Conservation (phyloP, 2,888 invertebrate genomes). For the Hypomecis punctinalis region DNA sequence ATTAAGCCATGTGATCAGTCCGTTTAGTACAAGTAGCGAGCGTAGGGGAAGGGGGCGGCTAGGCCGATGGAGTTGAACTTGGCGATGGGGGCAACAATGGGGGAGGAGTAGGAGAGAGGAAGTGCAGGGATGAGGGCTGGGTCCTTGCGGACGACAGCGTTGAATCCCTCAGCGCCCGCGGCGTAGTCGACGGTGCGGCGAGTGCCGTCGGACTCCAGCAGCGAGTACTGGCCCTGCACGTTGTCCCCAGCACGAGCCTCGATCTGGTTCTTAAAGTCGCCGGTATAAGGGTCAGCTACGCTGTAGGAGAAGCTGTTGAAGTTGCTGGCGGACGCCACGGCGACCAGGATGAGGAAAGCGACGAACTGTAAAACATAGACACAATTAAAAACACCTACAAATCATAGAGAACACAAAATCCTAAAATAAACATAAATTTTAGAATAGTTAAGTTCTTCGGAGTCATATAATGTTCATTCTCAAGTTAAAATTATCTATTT, state of each 20-base stretch:
- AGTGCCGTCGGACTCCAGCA: conserved; percentile 82
- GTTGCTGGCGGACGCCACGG: conserved; percentile 56
- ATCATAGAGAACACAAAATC: too few relatives aligned
- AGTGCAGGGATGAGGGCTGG: conserved; percentile 64
- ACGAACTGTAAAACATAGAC: conserved; percentile 60
- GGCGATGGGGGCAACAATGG: conserved; percentile 41
- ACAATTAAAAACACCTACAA: neutral
- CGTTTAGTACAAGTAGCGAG: conserved; percentile 52
- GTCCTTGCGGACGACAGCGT: conserved; percentile 83
- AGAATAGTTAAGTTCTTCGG: too few relatives aligned
- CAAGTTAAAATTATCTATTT: too few relatives aligned
- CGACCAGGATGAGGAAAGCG: conserved; percentile 62
- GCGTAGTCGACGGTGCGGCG: conserved; percentile 84
- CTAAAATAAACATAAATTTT: too few relatives aligned
- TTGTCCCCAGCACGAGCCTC: conserved; percentile 79
- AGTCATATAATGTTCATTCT: too few relatives aligned
- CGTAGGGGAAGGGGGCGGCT: conserved; percentile 53
- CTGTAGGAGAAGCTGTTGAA: conserved; percentile 81
- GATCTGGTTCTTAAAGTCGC: conserved; percentile 83
- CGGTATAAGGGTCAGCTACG: conserved; percentile 84
- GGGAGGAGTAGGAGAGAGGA: conserved; percentile 42
- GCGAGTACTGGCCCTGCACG: conserved; percentile 83
- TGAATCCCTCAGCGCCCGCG: conserved; percentile 81
- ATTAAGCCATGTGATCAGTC: conserved; percentile 18
- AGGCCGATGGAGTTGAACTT: conserved; percentile 39